Conservation (phyloP, 2,113 vertebrate genomes). For the Cyphomyrus plagiostoma region DNA sequence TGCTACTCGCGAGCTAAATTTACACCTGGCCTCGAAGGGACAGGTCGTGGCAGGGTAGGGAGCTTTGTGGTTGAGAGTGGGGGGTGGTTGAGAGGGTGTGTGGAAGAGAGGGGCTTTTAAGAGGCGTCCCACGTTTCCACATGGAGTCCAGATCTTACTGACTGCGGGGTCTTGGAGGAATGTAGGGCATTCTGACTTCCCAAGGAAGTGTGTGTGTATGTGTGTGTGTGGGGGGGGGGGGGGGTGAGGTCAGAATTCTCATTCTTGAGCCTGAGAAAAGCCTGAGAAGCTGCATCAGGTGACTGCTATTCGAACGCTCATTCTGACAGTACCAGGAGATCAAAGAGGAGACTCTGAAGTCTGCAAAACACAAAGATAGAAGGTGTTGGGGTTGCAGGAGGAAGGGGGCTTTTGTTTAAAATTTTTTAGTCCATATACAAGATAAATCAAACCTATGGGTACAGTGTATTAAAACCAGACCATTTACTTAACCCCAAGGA, state of each 20-base stretch:
- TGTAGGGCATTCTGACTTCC: not conserved
- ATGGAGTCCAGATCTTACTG: not conserved
- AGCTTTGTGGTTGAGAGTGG: not conserved
- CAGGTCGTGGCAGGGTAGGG: not conserved
- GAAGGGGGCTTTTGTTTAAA: not conserved
- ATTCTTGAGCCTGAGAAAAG: not conserved
- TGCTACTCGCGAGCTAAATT: not conserved
- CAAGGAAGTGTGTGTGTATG: not conserved
- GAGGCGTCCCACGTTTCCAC: not conserved
- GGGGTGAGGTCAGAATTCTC: not conserved
- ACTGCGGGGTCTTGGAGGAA: not conserved
- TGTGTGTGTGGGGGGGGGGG: not conserved
- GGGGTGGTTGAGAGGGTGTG: not conserved
- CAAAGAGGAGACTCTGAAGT: not conserved
- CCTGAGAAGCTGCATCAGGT: not conserved
- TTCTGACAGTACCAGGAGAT: not conserved
- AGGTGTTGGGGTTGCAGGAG: not conserved
- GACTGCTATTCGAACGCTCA: not conserved
- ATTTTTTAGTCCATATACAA: not conserved
- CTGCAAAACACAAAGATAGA: not conserved
- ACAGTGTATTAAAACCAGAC: not conserved
- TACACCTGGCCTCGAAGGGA: not conserved
- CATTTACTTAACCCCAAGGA: not conserved
- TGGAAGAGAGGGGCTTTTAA: not conserved
- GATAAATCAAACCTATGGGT: not conserved